Conservation (phyloP, 2,888 invertebrate species). For the Cephus nigrinus region DNA sequence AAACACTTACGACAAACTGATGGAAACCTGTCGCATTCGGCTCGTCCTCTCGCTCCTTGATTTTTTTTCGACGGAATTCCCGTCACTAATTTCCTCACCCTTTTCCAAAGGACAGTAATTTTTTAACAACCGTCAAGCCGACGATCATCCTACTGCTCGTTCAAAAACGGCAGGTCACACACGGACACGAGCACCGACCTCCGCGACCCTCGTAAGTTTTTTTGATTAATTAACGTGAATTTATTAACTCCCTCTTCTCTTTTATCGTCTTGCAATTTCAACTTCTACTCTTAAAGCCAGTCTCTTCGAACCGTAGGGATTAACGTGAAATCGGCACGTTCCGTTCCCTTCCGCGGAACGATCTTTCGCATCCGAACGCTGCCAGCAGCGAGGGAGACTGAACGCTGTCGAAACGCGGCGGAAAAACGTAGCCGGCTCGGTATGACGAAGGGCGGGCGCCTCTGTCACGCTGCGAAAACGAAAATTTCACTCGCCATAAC, state of each 20-base stretch:
- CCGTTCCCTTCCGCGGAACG: too few relatives aligned
- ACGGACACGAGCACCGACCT: too few relatives aligned
- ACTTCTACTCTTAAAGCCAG: too few relatives aligned
- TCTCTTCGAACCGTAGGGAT: too few relatives aligned
- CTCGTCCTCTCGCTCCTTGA: not conserved
- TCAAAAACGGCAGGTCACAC: too few relatives aligned
- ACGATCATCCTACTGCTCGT: not conserved
- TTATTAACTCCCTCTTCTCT: too few relatives aligned
- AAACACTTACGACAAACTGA: not conserved
- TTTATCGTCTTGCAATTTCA: too few relatives aligned
- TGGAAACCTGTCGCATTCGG: not conserved
- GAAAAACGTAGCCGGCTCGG: conserved; percentile 31
- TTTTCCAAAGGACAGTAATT: not conserved
- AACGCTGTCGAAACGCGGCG: conserved; percentile 36
- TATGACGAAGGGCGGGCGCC: conserved; percentile 25
- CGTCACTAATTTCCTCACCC: conserved; percentile 1
- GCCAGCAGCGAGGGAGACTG: conserved; percentile 60
- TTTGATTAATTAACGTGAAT: too few relatives aligned
- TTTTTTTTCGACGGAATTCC: conserved; percentile 13
- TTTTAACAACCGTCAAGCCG: not conserved
- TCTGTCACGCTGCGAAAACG: conserved; percentile 44
- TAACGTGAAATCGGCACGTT: too few relatives aligned
- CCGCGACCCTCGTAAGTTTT: too few relatives aligned
- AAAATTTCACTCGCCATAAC: conserved; percentile 38
- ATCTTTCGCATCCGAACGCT: conserved; percentile 48